Percentiles rank a stretch among this genome's conserved stretches.
These are phyloP conservation scores for Poecile atricapillus DNA, from an alignment of 2,113 vertebrate genomes.

Conservation along the genomic window DNA sequence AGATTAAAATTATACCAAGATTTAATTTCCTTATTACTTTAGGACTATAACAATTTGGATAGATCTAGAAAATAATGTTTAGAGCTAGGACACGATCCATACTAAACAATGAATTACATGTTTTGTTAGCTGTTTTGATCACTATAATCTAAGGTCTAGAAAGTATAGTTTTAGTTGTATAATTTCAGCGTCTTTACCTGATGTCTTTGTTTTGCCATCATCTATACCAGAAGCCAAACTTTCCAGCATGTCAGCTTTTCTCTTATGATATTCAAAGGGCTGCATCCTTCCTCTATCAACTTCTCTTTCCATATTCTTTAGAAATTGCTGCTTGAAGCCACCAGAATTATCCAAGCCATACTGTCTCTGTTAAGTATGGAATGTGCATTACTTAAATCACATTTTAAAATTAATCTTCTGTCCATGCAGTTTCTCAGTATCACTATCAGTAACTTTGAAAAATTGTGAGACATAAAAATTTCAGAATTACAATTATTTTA, in stretches of 20 bases:
- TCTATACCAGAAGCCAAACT: constrained; percentile 85
- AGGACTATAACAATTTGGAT: neutral
- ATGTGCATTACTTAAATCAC: neutral
- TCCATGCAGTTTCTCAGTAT: neutral
- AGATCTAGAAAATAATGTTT: neutral
- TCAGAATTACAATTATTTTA: neutral
- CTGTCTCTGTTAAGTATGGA: constrained; percentile 76
- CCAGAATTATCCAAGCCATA: constrained; percentile 88
- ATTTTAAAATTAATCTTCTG: neutral
- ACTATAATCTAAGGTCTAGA: neutral
- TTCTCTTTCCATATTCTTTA: constrained; percentile 84
- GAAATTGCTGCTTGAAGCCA: constrained; percentile 85
- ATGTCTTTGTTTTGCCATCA: constrained; percentile 86
- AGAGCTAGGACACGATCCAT: neutral
- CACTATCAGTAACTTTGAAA: neutral
- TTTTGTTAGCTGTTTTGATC: neutral
- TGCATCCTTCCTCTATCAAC: constrained; percentile 83
- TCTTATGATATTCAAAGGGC: constrained; percentile 86
- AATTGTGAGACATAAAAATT: neutral
- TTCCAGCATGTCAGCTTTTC: constrained; percentile 87
- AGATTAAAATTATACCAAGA: neutral
- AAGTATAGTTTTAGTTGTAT: neutral
- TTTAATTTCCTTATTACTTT: neutral
- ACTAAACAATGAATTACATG: neutral
- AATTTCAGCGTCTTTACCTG: constrained; percentile 68